Percentiles rank a stretch among this genome's conserved stretches.
These are phyloP conservation scores for Musca vetustissima DNA, from an alignment of 1,140 invertebrate species.

Conservation along the genomic window DNA sequence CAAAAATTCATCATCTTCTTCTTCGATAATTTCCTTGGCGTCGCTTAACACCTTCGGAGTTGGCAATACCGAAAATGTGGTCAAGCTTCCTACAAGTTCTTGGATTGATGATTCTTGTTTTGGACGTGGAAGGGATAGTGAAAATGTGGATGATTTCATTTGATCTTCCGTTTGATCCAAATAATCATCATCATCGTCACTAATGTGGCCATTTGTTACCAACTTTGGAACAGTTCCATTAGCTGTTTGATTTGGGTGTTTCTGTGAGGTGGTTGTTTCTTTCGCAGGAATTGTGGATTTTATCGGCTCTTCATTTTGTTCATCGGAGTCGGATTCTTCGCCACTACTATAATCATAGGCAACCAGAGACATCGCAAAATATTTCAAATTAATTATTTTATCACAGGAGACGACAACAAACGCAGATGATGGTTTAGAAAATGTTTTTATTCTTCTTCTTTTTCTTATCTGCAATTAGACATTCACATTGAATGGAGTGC, in stretches of 20 bases:
- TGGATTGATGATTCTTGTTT: slow-evolving; percentile 28
- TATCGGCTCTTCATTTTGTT: slow-evolving; percentile 9
- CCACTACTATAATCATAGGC: slow-evolving; percentile 52
- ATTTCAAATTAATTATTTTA: too few species aligned
- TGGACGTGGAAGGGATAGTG: slow-evolving; percentile 28
- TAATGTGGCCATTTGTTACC: slow-evolving; percentile 39
- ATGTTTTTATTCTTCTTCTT: too few species aligned
- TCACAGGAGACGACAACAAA: too few species aligned
- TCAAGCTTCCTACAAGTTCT: slow-evolving; percentile 11
- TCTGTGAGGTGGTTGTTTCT: neutral
- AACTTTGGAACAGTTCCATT: neutral
- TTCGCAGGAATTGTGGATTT: slow-evolving; percentile 24
- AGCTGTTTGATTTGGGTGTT: neutral
- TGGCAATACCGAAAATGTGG: slow-evolving; percentile 43
- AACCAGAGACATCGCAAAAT: slow-evolving; percentile 46
- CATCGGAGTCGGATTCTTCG: slow-evolving; percentile 41
- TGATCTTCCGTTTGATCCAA: neutral
- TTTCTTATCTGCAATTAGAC: too few species aligned
- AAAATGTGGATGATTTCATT: neutral
- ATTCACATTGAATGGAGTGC: too few species aligned
- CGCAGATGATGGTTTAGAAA: too few species aligned
- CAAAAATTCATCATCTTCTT: slow-evolving; percentile 64
- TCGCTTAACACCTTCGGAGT: slow-evolving; percentile 32
- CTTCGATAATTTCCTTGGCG: slow-evolving; percentile 41
- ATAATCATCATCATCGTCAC: slow-evolving; percentile 35